Evolutionary conservation across 2,113 vertebrate genomes (phyloP).

Genomic region (Rhegmatorhina hoffmannsi): DNA sequence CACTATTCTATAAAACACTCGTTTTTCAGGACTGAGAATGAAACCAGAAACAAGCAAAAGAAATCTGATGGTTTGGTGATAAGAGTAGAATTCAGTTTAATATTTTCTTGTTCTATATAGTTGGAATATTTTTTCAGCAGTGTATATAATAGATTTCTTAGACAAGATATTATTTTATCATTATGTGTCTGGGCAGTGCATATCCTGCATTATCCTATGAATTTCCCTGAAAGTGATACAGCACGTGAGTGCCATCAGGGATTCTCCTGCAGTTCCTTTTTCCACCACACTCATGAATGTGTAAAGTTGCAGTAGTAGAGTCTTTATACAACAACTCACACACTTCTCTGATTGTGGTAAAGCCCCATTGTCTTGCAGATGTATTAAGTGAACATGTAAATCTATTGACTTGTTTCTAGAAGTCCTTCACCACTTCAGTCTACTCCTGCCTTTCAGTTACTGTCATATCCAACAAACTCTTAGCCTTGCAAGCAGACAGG

Average conservation of each 20-base stretch:
- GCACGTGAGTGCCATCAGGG: accelerated
- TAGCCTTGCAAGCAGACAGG: background rate
- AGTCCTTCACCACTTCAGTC: background rate
- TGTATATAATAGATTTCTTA: background rate
- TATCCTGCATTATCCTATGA: background rate
- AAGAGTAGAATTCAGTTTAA: background rate
- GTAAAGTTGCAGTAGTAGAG: background rate
- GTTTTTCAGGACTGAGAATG: background rate
- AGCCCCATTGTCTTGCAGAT: background rate
- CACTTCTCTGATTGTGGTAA: background rate
- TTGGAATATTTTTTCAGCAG: background rate
- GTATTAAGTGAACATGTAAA: background rate
- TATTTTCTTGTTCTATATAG: background rate
- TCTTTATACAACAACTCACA: background rate
- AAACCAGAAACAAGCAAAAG: background rate
- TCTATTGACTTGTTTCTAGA: background rate
- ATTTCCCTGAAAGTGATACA: background rate
- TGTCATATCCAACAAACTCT: background rate
- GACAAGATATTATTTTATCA: background rate
- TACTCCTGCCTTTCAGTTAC: background rate
- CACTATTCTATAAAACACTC: background rate
- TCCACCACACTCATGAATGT: background rate
- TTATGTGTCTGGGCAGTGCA: background rate
- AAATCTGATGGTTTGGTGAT: background rate
- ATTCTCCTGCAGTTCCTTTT: background rate